Evolutionary conservation across 2,113 vertebrate species (phyloP).

Genomic region (Pachypanchax playfairii): DNA sequence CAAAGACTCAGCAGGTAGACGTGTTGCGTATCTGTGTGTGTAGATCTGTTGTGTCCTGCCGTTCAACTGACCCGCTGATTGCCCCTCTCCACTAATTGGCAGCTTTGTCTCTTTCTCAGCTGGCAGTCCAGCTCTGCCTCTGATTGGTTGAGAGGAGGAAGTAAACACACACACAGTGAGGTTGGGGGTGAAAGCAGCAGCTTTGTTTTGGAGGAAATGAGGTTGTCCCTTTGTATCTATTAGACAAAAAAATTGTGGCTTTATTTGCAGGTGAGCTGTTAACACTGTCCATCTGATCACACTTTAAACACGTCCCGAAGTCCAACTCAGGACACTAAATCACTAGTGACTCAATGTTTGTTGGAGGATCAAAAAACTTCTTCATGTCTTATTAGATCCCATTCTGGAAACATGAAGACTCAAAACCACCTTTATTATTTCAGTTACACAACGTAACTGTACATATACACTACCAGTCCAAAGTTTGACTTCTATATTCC

Average conservation of each 20-base stretch:
- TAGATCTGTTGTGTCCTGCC: slow-evolving; percentile 40
- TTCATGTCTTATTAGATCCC: no score
- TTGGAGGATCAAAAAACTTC: no score
- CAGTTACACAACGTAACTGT: no score
- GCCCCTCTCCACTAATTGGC: slow-evolving; percentile 59
- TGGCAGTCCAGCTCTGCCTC: slow-evolving; percentile 40
- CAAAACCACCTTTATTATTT: no score
- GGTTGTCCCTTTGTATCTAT: slow-evolving; percentile 31
- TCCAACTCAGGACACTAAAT: no score
- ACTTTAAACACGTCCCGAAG: neutral
- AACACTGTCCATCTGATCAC: neutral
- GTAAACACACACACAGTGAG: slow-evolving; percentile 19
- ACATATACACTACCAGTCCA: no score
- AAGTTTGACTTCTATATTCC: no score
- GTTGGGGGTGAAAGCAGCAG: slow-evolving; percentile 17
- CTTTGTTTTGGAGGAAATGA: slow-evolving; percentile 36
- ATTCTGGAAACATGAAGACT: no score
- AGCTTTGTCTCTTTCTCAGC: slow-evolving; percentile 55
- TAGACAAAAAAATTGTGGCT: slow-evolving; percentile 16
- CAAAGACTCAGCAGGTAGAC: slow-evolving; percentile 51
- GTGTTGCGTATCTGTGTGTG: slow-evolving; percentile 36
- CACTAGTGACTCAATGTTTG: no score
- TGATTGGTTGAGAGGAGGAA: slow-evolving; percentile 61
- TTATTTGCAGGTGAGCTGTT: slow-evolving; percentile 39
- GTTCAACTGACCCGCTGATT: slow-evolving; percentile 56